Percentiles rank a stretch among this genome's conserved stretches.
phyloP scores from a whole-genome alignment of 2,888 invertebrate species.

The Catocala fraxini region DNA sequence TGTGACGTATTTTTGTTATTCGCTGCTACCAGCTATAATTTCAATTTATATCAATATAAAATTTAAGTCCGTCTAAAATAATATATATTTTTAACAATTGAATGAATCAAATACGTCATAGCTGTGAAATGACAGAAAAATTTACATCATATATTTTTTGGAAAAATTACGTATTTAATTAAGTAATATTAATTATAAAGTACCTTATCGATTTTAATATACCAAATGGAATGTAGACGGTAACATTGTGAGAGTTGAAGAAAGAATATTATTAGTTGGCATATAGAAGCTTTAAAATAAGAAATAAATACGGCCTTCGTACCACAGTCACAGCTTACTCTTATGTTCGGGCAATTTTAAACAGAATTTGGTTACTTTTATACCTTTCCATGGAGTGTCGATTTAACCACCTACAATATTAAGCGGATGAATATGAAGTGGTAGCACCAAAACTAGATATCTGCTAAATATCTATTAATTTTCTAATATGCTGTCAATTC shows the following conservation, averaged over 20 bases:
- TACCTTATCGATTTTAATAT: slow-evolving; percentile 34
- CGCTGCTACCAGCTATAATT: not conserved
- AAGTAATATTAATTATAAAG: slow-evolving; percentile 3
- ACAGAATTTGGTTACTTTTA: no score
- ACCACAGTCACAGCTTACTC: no score
- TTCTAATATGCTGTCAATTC: no score
- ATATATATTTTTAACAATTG: no score
- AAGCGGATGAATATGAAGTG: no score
- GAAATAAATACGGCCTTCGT: not conserved
- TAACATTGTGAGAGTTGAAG: slow-evolving; percentile 2
- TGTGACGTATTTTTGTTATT: not conserved
- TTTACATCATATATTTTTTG: slow-evolving; percentile 27
- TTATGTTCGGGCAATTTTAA: no score
- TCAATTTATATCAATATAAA: slow-evolving; percentile 7
- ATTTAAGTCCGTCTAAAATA: no score
- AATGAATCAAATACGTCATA: not conserved
- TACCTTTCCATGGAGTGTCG: no score
- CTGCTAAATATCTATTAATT: no score
- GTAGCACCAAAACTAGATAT: no score
- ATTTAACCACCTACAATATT: no score
- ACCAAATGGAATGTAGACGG: slow-evolving; percentile 44
- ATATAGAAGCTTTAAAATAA: slow-evolving; percentile 10
- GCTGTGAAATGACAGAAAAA: not conserved
- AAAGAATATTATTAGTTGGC: not conserved
- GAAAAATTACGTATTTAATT: slow-evolving; percentile 25